Evolutionary conservation across 2,888 invertebrate genomes (phyloP).

Genomic region (Gasteruption jaculator): DNA sequence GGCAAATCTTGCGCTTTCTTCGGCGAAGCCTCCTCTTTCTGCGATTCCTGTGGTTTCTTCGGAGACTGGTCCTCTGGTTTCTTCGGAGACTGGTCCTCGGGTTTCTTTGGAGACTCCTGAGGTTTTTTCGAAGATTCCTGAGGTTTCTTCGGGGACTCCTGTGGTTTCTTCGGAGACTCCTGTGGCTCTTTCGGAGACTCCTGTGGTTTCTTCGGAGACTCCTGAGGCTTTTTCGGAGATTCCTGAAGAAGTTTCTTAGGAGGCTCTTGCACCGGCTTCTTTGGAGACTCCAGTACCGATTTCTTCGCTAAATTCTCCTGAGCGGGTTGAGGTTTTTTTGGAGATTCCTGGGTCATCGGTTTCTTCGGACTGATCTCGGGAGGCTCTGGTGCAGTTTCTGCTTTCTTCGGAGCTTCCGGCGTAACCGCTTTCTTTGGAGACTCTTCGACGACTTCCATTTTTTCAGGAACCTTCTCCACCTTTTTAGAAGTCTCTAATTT

Average conservation of each 20-base stretch:
- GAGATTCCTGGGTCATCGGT: not conserved
- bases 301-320: too few relatives aligned
- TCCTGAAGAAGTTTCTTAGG: conserved; percentile 20
- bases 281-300: too few relatives aligned
- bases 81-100: not conserved
- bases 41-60: too few relatives aligned
- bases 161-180: conserved; percentile 9
- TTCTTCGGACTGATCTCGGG: conserved; percentile 11
- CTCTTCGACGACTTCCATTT: conserved; percentile 11
- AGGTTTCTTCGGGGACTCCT: conserved; percentile 15
- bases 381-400: conserved; percentile 11
- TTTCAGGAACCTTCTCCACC: not conserved
- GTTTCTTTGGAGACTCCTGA: too few relatives aligned
- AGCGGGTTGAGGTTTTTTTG: too few relatives aligned
- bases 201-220: conserved; percentile 12
- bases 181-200: conserved; percentile 16
- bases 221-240: conserved; percentile 10
- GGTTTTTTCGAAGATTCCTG: conserved; percentile 14
- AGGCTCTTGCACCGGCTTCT: not conserved
- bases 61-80: conserved; percentile 3
- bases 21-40: too few relatives aligned
- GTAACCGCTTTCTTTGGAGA: conserved; percentile 7
- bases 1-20: not conserved
- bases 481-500: conserved; percentile 1
- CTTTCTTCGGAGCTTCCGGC: conserved; percentile 12